Evolutionary conservation across 1,140 invertebrate genomes (phyloP), one percentile per base, ranked within the genome.

Genomic region (Leptinotarsa lineolata): DNA sequence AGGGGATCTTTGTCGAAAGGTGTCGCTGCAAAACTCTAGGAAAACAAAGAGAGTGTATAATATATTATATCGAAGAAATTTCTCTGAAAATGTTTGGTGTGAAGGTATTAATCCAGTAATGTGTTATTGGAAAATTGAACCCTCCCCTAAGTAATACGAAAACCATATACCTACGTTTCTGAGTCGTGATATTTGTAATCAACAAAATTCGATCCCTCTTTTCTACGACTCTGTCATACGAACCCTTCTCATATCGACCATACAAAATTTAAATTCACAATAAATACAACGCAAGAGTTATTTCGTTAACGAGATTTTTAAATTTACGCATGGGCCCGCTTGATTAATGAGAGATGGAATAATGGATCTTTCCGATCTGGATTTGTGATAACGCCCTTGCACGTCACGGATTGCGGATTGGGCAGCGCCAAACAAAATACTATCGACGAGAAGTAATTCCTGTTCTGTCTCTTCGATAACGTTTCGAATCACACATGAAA

Each of bases 261-360:
- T 69, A 71, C 69, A 71, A 59, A 80, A 80, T 80, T 80, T 78
- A 75, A 75, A 80, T 80, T 78, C 78, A 80, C 78, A 80, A 80
- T 80, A 80, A 80, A 80, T 80, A 80, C 78, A 78, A 78, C 79
- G 79, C 79, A 80, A 80, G 79, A 79, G 79, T 80, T 80, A 80
- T 80, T 80, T 78, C 79, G 77, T 80, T 80, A 80, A 80, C 79
- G 79, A 79, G 79, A 79, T 72, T 75, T 75, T 72, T 72, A 72
- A 75, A 75, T 75, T 74, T 74, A 74, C 72, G 72, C 67, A 73
- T 63, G 67, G 65, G 39, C 72, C 48, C 15, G 58, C n/a, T 69
- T 73, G 72, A 73, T 73, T 73, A 73, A 73, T 69, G 72, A 73
- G 72, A 73, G 39, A 73, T 73, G 72, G 72, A 68, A 73, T 63